Percentiles rank a stretch among this genome's conserved stretches.
These are phyloP conservation scores for Epistrophe eligans DNA, from an alignment of 2,888 invertebrate genomes.

Conservation along the genomic window DNA sequence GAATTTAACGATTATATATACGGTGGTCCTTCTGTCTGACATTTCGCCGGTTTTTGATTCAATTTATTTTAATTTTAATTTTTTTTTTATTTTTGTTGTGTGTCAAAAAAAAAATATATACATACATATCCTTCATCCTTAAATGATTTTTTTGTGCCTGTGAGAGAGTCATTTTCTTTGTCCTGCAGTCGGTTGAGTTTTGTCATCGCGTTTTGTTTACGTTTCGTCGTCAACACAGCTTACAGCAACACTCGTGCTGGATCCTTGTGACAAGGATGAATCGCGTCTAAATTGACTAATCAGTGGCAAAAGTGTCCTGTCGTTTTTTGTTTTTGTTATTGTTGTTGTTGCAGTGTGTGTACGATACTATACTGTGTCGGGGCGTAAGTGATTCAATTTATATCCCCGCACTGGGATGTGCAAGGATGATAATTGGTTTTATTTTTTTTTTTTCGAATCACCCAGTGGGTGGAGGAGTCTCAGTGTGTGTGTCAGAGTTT, in stretches of 20 bases:
- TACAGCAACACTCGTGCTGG: conserved; percentile 4
- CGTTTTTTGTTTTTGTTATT: conserved; percentile 26
- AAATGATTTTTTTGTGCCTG: conserved; percentile 22
- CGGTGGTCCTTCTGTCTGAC: conserved; percentile 30
- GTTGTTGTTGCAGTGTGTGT: conserved; percentile 35
- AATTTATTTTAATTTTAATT: conserved; percentile 12
- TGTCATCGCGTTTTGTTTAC: conserved; percentile 59
- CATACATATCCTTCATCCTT: conserved; percentile 23
- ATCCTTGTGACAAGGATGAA: conserved; percentile 65
- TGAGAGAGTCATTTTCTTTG: neutral
- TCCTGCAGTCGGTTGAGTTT: conserved; percentile 30
- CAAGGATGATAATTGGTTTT: conserved; percentile 65
- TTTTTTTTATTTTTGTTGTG: neutral
- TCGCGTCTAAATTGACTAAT: conserved; percentile 75
- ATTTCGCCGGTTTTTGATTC: conserved; percentile 42
- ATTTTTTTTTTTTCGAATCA: neutral
- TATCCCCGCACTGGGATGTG: conserved; percentile 40
- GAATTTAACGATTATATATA: conserved; percentile 4
- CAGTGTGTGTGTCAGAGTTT: conserved; percentile 44
- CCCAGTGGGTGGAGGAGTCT: neutral
- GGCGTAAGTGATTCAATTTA: conserved; percentile 69
- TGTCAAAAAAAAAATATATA: conserved; percentile 48
- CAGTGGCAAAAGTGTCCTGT: conserved; percentile 62
- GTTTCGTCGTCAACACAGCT: conserved; percentile 8
- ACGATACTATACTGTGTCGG: conserved; percentile 32